These are phyloP conservation scores for Psilopsiagon aurifrons DNA, from an alignment of 2,113 vertebrate genomes.

Conservation along the genomic window DNA sequence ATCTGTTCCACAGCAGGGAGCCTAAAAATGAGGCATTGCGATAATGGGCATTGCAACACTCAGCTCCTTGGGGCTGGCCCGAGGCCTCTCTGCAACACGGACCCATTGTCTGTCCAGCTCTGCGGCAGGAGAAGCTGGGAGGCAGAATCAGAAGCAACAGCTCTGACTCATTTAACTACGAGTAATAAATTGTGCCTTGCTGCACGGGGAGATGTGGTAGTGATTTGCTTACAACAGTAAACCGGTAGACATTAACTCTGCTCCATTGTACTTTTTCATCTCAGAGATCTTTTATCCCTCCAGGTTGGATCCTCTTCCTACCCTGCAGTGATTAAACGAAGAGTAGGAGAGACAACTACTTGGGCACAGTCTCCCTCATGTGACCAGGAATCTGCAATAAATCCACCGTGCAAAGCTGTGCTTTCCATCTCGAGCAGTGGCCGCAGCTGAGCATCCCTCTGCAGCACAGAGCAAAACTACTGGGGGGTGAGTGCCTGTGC, in stretches of 20 bases:
- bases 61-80: constrained; percentile 1
- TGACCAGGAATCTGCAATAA: constrained; percentile 30
- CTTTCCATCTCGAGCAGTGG: neutral
- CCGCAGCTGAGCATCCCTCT: neutral
- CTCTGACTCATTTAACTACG: constrained; percentile 24
- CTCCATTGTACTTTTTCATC: constrained; percentile 30
- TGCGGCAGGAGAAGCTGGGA: constrained; percentile 14
- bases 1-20: constrained; percentile 56
- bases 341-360: constrained; percentile 23
- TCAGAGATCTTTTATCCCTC: neutral
- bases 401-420: neutral
- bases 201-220: constrained; percentile 1
- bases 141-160: constrained; percentile 36
- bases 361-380: neutral
- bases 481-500: neutral
- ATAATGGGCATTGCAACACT: constrained; percentile 52
- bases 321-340: constrained; percentile 44
- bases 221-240: constrained; percentile 47
- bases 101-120: constrained; percentile 36
- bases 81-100: constrained; percentile 24
- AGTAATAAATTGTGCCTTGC: constrained; percentile 26
- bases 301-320: constrained; percentile 44
- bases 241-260: neutral
- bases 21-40: constrained; percentile 39
- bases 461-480: neutral